Evolutionary conservation across 2,113 vertebrate species (phyloP).

Genomic region (Montifringilla adamsi): DNA sequence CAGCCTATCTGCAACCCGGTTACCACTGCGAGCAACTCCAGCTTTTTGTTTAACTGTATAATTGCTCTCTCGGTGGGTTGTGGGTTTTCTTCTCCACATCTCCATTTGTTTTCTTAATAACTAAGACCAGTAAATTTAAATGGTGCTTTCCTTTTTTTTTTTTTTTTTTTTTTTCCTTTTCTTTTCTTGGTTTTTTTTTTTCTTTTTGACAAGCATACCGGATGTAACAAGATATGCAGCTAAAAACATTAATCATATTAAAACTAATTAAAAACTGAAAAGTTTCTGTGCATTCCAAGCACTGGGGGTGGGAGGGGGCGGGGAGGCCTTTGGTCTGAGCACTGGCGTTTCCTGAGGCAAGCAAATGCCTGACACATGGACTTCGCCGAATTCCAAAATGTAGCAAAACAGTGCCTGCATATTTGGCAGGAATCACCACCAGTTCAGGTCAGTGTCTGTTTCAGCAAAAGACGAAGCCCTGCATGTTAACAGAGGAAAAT

Average conservation of each 20-base stretch:
- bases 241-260: conserved; percentile 66
- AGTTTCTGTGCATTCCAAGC: conserved; percentile 66
- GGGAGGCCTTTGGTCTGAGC: conserved; percentile 61
- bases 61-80: conserved; percentile 49
- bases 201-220: background rate
- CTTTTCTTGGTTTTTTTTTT: background rate
- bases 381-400: conserved; percentile 75
- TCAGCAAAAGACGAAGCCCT: conserved; percentile 56
- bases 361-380: conserved; percentile 76
- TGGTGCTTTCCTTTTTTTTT: background rate
- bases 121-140: conserved; percentile 31
- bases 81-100: background rate
- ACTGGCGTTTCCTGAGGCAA: conserved; percentile 73
- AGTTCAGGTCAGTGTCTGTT: conserved; percentile 77
- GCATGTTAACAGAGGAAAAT: conserved; percentile 58
- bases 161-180: background rate
- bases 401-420: conserved; percentile 78
- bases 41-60: conserved; percentile 66
- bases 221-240: conserved; percentile 57
- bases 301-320: background rate
- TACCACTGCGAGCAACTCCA: conserved; percentile 51
- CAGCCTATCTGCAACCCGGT: conserved; percentile 47
- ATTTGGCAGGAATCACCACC: conserved; percentile 74
- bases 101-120: conserved; percentile 72
- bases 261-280: conserved; percentile 73